These are phyloP conservation scores for Solenopsis invicta DNA, from an alignment of 1,140 invertebrate genomes.

Conservation along the genomic window DNA sequence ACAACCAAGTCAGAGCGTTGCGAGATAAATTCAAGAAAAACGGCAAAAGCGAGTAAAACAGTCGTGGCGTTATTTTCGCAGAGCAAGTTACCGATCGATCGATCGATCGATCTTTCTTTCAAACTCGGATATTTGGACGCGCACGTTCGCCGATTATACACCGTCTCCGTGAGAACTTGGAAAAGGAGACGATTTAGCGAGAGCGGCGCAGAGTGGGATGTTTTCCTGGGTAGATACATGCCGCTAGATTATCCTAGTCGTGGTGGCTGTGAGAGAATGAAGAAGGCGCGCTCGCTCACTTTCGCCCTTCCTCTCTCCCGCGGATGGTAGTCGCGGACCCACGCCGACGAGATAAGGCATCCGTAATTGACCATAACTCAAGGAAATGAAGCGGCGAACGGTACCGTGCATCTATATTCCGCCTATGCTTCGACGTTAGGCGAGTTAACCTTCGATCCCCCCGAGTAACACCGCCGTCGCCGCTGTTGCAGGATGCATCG, in stretches of 20 bases:
- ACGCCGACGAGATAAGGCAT: slow-evolving; percentile 72
- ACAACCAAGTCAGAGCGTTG: not conserved
- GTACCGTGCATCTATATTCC: slow-evolving; percentile 78
- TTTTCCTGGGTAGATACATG: slow-evolving; percentile 67
- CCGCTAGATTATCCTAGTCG: slow-evolving; percentile 70
- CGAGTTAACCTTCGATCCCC: slow-evolving; percentile 78
- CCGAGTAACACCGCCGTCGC: slow-evolving; percentile 31
- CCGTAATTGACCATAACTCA: slow-evolving; percentile 81
- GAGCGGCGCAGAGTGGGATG: slow-evolving; percentile 38
- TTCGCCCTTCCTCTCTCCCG: not conserved
- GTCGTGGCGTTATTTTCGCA: not conserved
- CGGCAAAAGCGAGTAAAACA: slow-evolving; percentile 1
- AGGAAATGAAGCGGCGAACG: slow-evolving; percentile 81
- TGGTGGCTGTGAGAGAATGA: slow-evolving; percentile 33
- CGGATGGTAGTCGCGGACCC: slow-evolving; percentile 71
- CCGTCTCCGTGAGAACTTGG: slow-evolving; percentile 47
- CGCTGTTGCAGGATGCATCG: slow-evolving; percentile 43
- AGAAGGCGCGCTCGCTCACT: not conserved
- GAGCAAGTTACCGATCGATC: not conserved
- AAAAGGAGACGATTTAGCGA: slow-evolving; percentile 56
- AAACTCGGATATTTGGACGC: slow-evolving; percentile 18
- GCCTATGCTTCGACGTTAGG: slow-evolving; percentile 71
- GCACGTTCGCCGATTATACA: slow-evolving; percentile 36
- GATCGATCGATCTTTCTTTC: slow-evolving; percentile 32
- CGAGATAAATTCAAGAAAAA: slow-evolving; percentile 9